A percentile compares a stretch with the other conserved stretches of the same genome.
These are phyloP conservation scores for Brenthis daphne DNA, from an alignment of 2,888 invertebrate species.

Conservation along the genomic window DNA sequence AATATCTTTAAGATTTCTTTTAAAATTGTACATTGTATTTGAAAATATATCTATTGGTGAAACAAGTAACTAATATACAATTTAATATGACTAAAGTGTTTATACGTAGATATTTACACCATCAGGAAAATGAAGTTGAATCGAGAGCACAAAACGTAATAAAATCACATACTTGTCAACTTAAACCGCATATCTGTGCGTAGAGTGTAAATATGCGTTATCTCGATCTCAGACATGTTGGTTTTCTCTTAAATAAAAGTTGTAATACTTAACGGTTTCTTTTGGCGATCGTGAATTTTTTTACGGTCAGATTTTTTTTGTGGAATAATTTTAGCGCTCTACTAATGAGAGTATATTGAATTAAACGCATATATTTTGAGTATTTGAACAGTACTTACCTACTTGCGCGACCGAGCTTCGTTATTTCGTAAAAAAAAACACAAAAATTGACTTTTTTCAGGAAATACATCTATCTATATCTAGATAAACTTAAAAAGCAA, in stretches of 20 bases:
- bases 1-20: too few species aligned
- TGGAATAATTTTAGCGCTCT: neutral
- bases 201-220: neutral
- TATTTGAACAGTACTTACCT: too few species aligned
- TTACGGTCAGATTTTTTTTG: conserved; percentile 4
- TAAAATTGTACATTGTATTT: too few species aligned
- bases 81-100: too few species aligned
- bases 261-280: neutral
- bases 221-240: conserved; percentile 8
- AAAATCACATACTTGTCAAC: neutral
- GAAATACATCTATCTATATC: too few species aligned
- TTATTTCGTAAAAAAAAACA: too few species aligned
- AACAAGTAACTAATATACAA: too few species aligned
- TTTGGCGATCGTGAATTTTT: neutral
- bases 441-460: too few species aligned
- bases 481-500: too few species aligned
- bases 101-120: too few species aligned
- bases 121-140: neutral
- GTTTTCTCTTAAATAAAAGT: neutral
- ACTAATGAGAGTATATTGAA: conserved; percentile 3
- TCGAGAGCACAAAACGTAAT: conserved; percentile 1
- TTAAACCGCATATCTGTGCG: conserved; percentile 13
- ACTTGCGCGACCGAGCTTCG: too few species aligned
- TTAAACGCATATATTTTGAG: neutral
- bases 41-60: too few species aligned